Base-by-base conservation (phyloP, 2,888 invertebrate genomes). In the Leptinotarsa haldemani region DNA sequence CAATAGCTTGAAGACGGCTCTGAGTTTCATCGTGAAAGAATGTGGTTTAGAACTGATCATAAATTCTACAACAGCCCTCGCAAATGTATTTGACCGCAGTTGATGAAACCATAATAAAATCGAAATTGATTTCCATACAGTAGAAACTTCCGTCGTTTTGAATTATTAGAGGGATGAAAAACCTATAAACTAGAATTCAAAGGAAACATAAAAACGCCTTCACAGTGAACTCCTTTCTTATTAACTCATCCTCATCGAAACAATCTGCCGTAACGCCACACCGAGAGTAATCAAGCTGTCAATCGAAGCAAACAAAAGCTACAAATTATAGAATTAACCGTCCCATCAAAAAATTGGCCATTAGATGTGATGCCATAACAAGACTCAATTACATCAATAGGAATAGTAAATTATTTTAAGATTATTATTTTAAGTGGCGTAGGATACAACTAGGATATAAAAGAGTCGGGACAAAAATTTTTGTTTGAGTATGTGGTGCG, bases 401-500 rank as follows among this genome's bases (percentile, higher is more conserved):
- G 71, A 73, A 74, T 79, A 74, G 74, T 68, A 78, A 79, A 78
- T 80, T 78, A 74, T 78, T 75, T 70, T 66, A 63, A 66, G 20
- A 75, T 75, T 75, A 73, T 25, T 53, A 16, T 40, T 22, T 25
- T 66, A 66, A 63, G 68, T 65, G 69, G 71, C 70, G 71, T 66
- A 71, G 76, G 74, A 68, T 53, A 67, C 69, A 22, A 58, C 46
- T 50, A 20, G 58, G 67, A 58, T 73, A 69, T 61, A 80, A 81
- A 81, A 79, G 77, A 76, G 66, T 69, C 22, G 65, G 77, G 74
- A 67, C 56, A 47, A 70, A 75, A 68, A 63, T 40, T n/a, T 52
- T 74, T 58, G 25, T 65, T 81, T 80, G 80, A 77, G 75, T 74
- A 75, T 77, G 77, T 77, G 77, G 75, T 75, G 71, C 73, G 77